These are phyloP conservation scores for Hydropotes inermis DNA, from an alignment of 2,113 vertebrate genomes.

Conservation along the genomic window DNA sequence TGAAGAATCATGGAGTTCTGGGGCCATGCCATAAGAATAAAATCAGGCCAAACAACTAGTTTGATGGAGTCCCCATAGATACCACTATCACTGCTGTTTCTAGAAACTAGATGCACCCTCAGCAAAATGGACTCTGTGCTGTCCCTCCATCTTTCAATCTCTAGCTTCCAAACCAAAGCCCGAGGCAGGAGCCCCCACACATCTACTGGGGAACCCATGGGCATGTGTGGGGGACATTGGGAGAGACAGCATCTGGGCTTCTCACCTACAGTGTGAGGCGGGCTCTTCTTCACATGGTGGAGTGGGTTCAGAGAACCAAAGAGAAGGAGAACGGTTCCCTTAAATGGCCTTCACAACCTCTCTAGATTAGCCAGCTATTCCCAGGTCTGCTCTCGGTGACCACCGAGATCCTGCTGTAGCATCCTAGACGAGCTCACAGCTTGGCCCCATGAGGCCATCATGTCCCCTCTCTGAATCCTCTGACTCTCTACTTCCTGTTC, in stretches of 20 bases:
- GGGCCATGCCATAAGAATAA: background rate
- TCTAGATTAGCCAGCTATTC: background rate
- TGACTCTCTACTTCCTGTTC: background rate
- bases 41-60: background rate
- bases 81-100: background rate
- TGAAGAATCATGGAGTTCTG: background rate
- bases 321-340: background rate
- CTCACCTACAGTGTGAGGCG: background rate
- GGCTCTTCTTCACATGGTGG: background rate
- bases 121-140: background rate
- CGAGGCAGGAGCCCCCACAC: background rate
- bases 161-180: background rate
- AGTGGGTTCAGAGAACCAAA: background rate
- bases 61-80: too few relatives aligned
- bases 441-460: background rate
- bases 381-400: background rate
- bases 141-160: background rate
- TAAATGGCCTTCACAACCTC: background rate
- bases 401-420: background rate
- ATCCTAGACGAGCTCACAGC: background rate
- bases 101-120: background rate
- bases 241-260: background rate
- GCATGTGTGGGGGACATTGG: fast-evolving
- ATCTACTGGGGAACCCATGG: fast-evolving
- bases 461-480: background rate